phyloP scores from a whole-genome alignment of 2,797 vertebrate genomes.

The Enoplosus armatus region DNA sequence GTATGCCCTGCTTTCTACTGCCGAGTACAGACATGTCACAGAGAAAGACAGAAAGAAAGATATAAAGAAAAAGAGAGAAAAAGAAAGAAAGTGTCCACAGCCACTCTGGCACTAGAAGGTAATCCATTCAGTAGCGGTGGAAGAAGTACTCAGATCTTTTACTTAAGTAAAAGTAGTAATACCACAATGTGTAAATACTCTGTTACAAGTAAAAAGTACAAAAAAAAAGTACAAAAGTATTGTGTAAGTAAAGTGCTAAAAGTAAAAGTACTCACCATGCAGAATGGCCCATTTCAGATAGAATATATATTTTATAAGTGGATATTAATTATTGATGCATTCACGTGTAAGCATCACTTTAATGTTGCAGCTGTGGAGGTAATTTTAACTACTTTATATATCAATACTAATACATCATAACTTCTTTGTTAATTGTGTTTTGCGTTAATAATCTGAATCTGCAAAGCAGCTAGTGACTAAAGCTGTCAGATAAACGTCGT shows the following conservation, averaged over 20 bases:
- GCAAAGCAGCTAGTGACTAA: neutral
- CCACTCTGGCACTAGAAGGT: neutral
- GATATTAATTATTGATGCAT: neutral
- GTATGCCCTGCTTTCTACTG: conserved; percentile 73
- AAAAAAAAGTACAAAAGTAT: neutral
- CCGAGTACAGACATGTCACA: conserved; percentile 82
- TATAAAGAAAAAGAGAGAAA: neutral
- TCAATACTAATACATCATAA: too few species aligned
- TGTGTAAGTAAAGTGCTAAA: neutral
- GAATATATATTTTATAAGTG: neutral
- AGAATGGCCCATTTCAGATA: neutral
- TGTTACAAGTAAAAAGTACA: neutral
- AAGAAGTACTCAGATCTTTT: neutral
- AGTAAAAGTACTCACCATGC: neutral
- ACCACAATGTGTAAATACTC: neutral
- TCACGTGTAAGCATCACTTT: too few species aligned
- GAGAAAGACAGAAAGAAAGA: conserved; percentile 19
- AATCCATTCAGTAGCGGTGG: neutral
- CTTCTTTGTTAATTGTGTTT: too few species aligned
- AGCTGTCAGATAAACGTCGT: neutral
- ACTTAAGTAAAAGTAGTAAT: neutral
- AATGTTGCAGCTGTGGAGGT: neutral
- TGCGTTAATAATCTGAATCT: too few species aligned
- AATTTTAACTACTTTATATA: neutral
- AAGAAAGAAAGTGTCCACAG: neutral